Evolutionary conservation across 2,113 vertebrate genomes (phyloP).

Genomic region (Seriola aureovittata): DNA sequence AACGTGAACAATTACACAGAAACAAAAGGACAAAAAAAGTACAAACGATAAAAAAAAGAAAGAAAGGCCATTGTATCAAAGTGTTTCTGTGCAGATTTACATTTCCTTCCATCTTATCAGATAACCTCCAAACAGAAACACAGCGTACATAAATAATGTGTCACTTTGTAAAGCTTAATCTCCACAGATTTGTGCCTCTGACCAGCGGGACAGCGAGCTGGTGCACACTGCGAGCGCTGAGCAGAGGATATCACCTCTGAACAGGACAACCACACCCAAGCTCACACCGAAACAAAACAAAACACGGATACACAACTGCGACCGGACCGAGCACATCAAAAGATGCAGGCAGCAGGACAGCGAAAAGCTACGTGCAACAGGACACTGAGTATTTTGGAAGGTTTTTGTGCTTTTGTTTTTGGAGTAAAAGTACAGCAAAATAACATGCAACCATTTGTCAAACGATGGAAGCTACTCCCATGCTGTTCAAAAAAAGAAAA

Average conservation of each 20-base stretch:
- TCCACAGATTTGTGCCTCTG: conserved; percentile 24
- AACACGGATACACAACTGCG: conserved; percentile 64
- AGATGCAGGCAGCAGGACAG: conserved; percentile 2
- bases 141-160: conserved; percentile 37
- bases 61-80: conserved; percentile 11
- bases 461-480: conserved; percentile 44
- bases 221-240: not conserved
- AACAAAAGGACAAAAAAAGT: conserved; percentile 34
- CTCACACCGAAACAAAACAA: conserved; percentile 57
- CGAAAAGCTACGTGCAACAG: conserved; percentile 31
- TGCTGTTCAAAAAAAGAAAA: conserved; percentile 25
- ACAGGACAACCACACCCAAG: conserved; percentile 72
- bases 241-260: conserved; percentile 57
- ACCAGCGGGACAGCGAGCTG: conserved; percentile 18
- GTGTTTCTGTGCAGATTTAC: conserved; percentile 27
- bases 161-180: conserved; percentile 28
- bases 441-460: not conserved
- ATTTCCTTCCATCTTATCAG: conserved; percentile 49
- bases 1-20: conserved; percentile 49
- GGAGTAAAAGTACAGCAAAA: not conserved
- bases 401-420: conserved; percentile 11
- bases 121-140: conserved; percentile 55
- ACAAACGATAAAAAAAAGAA: conserved; percentile 19
- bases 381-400: conserved; percentile 12
- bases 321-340: conserved; percentile 43